Percentiles rank a stretch among this genome's conserved stretches.
Conservation (phyloP, 2,797 vertebrate species). For the Novumbra hubbsi region DNA sequence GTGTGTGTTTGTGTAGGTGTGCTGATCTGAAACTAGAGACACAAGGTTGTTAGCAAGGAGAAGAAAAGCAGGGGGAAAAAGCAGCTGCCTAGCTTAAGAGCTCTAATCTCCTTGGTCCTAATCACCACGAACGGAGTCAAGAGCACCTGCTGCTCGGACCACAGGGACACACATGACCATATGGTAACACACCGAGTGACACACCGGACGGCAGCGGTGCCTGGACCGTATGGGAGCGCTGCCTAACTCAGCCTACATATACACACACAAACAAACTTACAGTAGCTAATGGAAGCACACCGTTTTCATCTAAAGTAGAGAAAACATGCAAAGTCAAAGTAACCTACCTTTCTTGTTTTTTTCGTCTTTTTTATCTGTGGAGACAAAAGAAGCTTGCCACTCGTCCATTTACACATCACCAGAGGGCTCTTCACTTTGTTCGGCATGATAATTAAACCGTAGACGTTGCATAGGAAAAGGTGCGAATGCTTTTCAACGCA, state of each 20-base stretch:
- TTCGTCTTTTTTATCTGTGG: conserved; percentile 68
- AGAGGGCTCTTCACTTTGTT: background rate
- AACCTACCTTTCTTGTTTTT: conserved; percentile 69
- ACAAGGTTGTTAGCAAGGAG: conserved; percentile 63
- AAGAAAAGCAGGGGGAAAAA: conserved; percentile 45
- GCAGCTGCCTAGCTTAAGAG: conserved; percentile 65
- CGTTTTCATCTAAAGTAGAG: background rate
- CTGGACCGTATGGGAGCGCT: background rate
- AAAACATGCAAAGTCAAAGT: background rate
- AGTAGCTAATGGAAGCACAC: background rate
- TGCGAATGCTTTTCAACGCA: background rate
- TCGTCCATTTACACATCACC: background rate
- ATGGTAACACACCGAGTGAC: conserved; percentile 13
- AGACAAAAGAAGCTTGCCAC: conserved; percentile 10
- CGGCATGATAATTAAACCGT: background rate
- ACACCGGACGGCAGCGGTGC: background rate
- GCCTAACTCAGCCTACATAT: conserved; percentile 3
- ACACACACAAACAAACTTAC: background rate
- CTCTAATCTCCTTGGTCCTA: conserved; percentile 72
- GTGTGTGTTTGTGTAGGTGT: conserved; percentile 27
- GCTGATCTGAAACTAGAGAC: conserved; percentile 60
- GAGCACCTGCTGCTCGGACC: conserved; percentile 66
- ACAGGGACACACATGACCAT: conserved; percentile 29
- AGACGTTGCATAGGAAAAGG: background rate
- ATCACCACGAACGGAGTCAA: conserved; percentile 70